phyloP scores from a whole-genome alignment of 2,797 vertebrate genomes.

The Sebastes variabilis region DNA sequence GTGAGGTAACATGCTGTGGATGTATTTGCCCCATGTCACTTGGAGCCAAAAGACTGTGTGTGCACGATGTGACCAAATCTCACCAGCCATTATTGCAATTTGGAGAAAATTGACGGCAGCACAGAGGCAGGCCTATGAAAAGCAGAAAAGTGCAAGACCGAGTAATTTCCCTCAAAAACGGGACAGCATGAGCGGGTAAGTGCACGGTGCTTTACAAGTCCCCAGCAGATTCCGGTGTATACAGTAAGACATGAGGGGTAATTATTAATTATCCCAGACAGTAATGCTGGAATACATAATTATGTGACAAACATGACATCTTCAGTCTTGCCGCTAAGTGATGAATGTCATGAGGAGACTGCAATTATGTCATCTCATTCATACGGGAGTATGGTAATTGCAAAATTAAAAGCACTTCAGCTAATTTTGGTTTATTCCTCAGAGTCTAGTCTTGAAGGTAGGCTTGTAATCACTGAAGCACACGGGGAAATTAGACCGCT shows the following conservation, averaged over 20 bases:
- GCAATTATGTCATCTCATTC: slow-evolving; percentile 78
- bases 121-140: slow-evolving; percentile 33
- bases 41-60: slow-evolving; percentile 29
- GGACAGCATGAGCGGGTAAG: slow-evolving; percentile 27
- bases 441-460: slow-evolving; percentile 46
- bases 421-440: slow-evolving; percentile 60
- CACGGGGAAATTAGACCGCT: slow-evolving; percentile 25
- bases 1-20: slow-evolving; percentile 35
- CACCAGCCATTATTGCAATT: slow-evolving; percentile 64
- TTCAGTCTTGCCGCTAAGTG: slow-evolving; percentile 73
- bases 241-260: slow-evolving; percentile 69
- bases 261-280: slow-evolving; percentile 81
- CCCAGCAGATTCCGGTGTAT: slow-evolving; percentile 69
- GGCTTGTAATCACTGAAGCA: slow-evolving; percentile 50
- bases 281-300: slow-evolving; percentile 77
- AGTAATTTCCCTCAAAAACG: slow-evolving; percentile 51
- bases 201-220: slow-evolving; percentile 57
- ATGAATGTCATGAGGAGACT: slow-evolving; percentile 75
- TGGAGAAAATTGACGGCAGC: slow-evolving; percentile 60
- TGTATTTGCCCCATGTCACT: slow-evolving; percentile 52
- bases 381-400: slow-evolving; percentile 63
- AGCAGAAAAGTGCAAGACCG: slow-evolving; percentile 45
- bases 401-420: slow-evolving; percentile 69
- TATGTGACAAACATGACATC: slow-evolving; percentile 80
- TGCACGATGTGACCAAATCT: slow-evolving; percentile 56